Evolutionary conservation across 2,888 invertebrate species (phyloP), one percentile per base, ranked within the genome.

Genomic region (Drosophila kanekoi): DNA sequence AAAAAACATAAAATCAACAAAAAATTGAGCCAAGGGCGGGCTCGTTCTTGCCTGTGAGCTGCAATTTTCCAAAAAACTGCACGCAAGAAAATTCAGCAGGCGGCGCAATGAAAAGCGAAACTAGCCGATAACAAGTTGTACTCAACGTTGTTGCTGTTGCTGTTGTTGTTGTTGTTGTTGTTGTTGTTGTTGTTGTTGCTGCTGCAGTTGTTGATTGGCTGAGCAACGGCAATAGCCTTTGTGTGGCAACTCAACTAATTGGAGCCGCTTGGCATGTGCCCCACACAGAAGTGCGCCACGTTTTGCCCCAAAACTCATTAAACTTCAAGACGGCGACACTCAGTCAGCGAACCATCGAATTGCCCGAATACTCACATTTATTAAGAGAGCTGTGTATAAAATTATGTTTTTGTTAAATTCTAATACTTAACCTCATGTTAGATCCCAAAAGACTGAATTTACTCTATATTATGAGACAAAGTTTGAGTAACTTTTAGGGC

Each of bases 11-110:
- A 16, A 35, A 43, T 18, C 37, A 51, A 79, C 57, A 57, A 57
- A 66, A 73, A 72, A 75, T 83, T 71, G 75, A 86, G 81, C 84
- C 85, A 86, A 86, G 87, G 85, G 85, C 85, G 85, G 85, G 77
- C 85, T 72, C 61, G 85, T 86, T 86, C 67, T 73, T 51, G 51
- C 60, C 64, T 58, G 45, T 64, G 78, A 60, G 78, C 69, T 68
- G 79, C 69, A 76, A 80, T 80, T 71, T 67, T 68, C 65, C 57
- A 53, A 68, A 58, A 57, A 52, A 57, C 48, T 60, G 58, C 62
- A 74, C 58, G 69, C 73, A 64, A 70, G 62, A 76, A 77, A 78
- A 72, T 57, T 51, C 20, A 56, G 64, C 59, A 72, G 52, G 67
- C 47, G 61, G 61, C 69, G n/a, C 61, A 79, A 74, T 79, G 78